Evolutionary conservation across 2,888 invertebrate species (phyloP), one percentile per base, ranked within the genome.

Genomic region (Fragum sueziense): DNA sequence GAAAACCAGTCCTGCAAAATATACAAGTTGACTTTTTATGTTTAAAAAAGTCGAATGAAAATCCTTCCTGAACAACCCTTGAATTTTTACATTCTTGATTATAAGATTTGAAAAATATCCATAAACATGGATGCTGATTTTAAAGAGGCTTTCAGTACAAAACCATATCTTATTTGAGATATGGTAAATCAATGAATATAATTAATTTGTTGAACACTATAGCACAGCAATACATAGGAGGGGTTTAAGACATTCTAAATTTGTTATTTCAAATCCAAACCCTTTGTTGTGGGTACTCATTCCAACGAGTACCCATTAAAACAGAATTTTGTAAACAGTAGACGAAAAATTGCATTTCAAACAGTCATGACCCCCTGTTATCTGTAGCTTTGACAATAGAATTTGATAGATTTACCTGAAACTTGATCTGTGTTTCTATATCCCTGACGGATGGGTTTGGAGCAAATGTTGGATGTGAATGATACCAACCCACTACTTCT

Each of bases 381-480:
- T n/a, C n/a, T n/a, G n/a, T n/a, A n/a, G n/a, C n/a, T n/a, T n/a
- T n/a, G n/a, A n/a, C n/a, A 11, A 17, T 41, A 11, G 41, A 11
- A 17, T 41, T 41, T 41, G 7, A 25, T 59, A 11, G 27, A 6
- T 14, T 54, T 84, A 94, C 92, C 92, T 95, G 95, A 88, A 95
- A 94, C 74, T 94, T 94, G 41, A 94, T 93, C 93, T 96, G 96
- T 51, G 96, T 95, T 88, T 94, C 94, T 82, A 96, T 94, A 93
- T 96, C 96, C 86, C 95, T 95, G 25, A 95, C 94, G 0, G 96
- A 96, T 0, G 96, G 96, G 89, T 95, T 94, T 0, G 96, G 95
- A 3, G 95, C 94, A 93, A 96, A 96, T 31, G 94, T 93, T 1
- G 96, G 96, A 94, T 96, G 96, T 34, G 96, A 96, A 94, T 96